Conservation (phyloP, 2,797 vertebrate genomes). For the Microhierax caerulescens region DNA sequence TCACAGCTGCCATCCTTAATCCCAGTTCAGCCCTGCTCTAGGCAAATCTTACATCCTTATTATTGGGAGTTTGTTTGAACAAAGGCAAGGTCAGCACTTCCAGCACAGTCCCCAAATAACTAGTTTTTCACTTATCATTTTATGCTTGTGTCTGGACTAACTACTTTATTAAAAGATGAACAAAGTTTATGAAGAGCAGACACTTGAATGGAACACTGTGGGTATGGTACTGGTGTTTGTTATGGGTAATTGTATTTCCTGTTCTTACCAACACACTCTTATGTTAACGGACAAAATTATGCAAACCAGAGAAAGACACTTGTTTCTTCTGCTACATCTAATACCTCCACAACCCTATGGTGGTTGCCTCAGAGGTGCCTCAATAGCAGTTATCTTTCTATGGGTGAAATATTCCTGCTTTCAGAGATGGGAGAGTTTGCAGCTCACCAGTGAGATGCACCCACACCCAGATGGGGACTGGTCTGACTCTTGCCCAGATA, state of each 20-base stretch:
- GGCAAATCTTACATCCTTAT: not conserved
- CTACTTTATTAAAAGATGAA: not conserved
- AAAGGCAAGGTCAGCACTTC: not conserved
- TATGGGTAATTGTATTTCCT: not conserved
- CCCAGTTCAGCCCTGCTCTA: not conserved
- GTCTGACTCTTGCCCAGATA: not conserved
- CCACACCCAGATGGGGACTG: not conserved
- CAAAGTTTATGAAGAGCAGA: not conserved
- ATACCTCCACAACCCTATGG: not conserved
- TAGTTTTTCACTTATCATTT: not conserved
- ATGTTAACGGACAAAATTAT: not conserved
- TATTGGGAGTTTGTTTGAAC: not conserved
- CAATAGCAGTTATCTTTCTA: not conserved
- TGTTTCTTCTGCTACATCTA: not conserved
- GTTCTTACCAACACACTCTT: not conserved
- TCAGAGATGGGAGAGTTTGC: not conserved
- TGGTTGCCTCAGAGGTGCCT: not conserved
- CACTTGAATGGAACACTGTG: not conserved
- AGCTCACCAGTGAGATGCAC: not conserved
- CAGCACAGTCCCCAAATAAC: not conserved
- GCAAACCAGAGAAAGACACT: not conserved
- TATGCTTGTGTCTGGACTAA: not conserved
- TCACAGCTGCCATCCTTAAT: constrained; percentile 25
- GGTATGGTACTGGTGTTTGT: rapidly evolving
- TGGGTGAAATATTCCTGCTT: not conserved